Evolutionary conservation across 1,140 invertebrate species (phyloP).

Genomic region (Bicyclus anynana): DNA sequence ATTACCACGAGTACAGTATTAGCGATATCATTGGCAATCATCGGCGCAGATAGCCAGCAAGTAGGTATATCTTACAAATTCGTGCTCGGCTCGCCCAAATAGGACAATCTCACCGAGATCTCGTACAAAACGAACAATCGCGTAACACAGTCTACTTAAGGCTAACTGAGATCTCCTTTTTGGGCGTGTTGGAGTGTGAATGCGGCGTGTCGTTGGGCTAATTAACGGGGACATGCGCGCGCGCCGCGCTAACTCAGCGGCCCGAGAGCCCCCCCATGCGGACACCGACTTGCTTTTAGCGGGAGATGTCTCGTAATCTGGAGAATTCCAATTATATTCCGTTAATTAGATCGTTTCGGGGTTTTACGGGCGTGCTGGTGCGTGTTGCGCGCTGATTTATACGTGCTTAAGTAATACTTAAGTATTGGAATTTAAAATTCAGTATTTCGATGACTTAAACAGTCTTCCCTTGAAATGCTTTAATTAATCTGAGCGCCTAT

Average conservation of each 20-base stretch:
- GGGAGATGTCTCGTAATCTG: conserved; percentile 56
- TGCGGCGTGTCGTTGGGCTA: conserved; percentile 55
- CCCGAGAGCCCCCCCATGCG: conserved; percentile 43
- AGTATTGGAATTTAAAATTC: background rate
- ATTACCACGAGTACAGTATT: too few species aligned
- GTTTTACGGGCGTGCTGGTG: conserved; percentile 17
- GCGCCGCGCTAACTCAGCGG: conserved; percentile 63
- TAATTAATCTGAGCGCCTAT: too few species aligned
- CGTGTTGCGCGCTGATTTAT: conserved; percentile 11
- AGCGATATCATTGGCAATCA: background rate
- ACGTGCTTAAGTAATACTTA: background rate
- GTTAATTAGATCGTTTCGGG: conserved; percentile 57
- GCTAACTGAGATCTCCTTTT: conserved; percentile 69
- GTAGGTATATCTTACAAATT: background rate
- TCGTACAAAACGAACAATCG: conserved; percentile 39
- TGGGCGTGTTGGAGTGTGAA: conserved; percentile 55
- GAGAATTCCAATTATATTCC: conserved; percentile 65
- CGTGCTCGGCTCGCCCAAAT: conserved; percentile 1
- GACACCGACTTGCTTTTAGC: conserved; percentile 70
- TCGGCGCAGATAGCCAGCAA: background rate
- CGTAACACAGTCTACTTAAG: conserved; percentile 52
- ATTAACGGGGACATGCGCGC: conserved; percentile 68
- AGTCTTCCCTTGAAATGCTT: background rate
- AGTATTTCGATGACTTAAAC: background rate
- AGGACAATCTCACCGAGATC: conserved; percentile 20